Conservation (phyloP, 2,113 vertebrate species). For the Parus major region DNA sequence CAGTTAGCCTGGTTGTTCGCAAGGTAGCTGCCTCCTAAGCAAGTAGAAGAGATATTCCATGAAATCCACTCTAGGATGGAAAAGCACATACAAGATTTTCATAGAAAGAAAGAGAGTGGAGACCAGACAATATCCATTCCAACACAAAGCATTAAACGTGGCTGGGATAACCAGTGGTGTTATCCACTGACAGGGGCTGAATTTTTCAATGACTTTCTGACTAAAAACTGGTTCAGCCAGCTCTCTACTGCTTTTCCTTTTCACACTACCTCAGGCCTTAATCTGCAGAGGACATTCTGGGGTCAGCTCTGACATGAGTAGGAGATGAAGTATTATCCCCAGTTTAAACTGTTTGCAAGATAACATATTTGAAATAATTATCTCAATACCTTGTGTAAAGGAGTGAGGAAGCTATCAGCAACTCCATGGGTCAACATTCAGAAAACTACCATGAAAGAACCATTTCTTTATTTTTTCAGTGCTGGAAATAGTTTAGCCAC, state of each 20-base stretch:
- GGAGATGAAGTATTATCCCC: neutral
- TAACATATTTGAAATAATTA: neutral
- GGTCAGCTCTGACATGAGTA: neutral
- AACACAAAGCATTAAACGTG: neutral
- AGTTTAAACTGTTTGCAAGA: neutral
- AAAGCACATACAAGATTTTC: neutral
- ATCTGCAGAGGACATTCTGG: neutral
- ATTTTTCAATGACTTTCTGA: neutral
- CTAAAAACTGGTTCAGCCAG: neutral
- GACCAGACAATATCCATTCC: neutral
- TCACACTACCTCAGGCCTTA: neutral
- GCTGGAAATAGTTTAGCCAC: neutral
- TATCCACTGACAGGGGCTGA: neutral
- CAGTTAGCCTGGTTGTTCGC: neutral
- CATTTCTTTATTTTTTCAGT: neutral
- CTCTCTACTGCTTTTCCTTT: neutral
- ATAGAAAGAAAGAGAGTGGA: neutral
- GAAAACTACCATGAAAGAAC: neutral
- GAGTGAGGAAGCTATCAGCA: neutral
- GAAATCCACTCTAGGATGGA: neutral
- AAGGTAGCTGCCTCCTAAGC: neutral
- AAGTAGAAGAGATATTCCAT: neutral
- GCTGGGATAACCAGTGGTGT: neutral
- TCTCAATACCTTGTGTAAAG: neutral
- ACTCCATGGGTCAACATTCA: accelerated